Base-by-base conservation (phyloP, 2,888 invertebrate genomes). In the Harpalus rubripes region DNA sequence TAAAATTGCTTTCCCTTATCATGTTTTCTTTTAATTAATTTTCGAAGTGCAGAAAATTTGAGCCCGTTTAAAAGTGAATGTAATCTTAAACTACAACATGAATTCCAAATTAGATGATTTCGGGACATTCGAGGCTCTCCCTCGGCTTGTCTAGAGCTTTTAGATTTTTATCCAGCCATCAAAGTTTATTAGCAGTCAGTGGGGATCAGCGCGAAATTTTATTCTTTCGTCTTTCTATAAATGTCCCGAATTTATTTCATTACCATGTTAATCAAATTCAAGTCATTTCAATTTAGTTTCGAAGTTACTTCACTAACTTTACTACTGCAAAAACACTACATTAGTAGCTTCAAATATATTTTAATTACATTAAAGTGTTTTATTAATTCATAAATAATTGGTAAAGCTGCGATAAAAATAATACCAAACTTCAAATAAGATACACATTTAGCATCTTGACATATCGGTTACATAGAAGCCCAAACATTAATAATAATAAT, bases 181-280 rank as follows among this genome's bases (percentile, higher is more conserved):
- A 65, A 65, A 65, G 65, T 65, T 65, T 65, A 65, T 65, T 65
- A 32, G 32, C 65, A 65, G 32, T 32, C 65, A 59, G 59, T 59
- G 59, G 59, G 59, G 18, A 59, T 59, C 59, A 59, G 59, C 7
- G 44, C 22, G 18, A 61, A 61, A 61, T 61, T 61, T 61, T 22
- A 61, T 61, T 61, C 61, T 61, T 59, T 59, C 59, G 10, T 59
- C 18, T 15, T 39, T 65, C 26, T 65, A 7, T 26, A 65, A 61
- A 61, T 61, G 26, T 61, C 18, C 61, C 61, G 4, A 61, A 61
- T 61, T 61, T 61, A 61, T 61, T 61, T 61, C 61, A 61, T 61
- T 61, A 61, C 8, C 61, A 61, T 61, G 61, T 61, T 61, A 61
- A 61, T 61, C 61, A 61, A 61, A 52, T 52, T 52, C 12, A 0